These are phyloP conservation scores for Corydoras sp. DNA, from an alignment of 2,113 vertebrate genomes.

Conservation along the genomic window DNA sequence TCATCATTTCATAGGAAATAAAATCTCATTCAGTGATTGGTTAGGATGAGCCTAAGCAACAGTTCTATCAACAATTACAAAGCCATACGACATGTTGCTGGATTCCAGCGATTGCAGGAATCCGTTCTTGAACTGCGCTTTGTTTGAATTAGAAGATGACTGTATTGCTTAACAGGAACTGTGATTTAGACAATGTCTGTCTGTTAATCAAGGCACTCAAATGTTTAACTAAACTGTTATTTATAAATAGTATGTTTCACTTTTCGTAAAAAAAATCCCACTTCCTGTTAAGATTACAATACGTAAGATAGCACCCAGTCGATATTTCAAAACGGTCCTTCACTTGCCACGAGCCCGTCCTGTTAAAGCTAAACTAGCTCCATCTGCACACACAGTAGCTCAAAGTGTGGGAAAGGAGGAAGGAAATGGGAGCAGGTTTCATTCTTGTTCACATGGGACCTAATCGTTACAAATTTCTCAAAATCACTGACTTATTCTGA, in stretches of 20 bases:
- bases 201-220: neutral
- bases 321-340: no score
- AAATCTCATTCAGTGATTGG: no score
- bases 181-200: neutral
- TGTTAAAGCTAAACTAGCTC: neutral
- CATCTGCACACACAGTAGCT: conserved; percentile 29
- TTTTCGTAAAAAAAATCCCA: neutral
- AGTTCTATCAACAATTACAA: neutral
- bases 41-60: no score
- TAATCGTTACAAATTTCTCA: no score
- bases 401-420: conserved; percentile 42
- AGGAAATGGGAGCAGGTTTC: conserved; percentile 42
- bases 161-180: conserved; percentile 16
- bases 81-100: no score
- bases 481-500: no score
- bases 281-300: no score
- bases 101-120: no score
- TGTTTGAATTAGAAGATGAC: neutral
- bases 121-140: neutral
- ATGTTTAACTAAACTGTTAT: neutral
- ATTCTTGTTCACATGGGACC: conserved; percentile 14
- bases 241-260: neutral
- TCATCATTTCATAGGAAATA: neutral
- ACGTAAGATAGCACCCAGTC: no score
- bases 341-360: no score